Conservation (phyloP, 2,113 vertebrate species). For the Channa maculata region DNA sequence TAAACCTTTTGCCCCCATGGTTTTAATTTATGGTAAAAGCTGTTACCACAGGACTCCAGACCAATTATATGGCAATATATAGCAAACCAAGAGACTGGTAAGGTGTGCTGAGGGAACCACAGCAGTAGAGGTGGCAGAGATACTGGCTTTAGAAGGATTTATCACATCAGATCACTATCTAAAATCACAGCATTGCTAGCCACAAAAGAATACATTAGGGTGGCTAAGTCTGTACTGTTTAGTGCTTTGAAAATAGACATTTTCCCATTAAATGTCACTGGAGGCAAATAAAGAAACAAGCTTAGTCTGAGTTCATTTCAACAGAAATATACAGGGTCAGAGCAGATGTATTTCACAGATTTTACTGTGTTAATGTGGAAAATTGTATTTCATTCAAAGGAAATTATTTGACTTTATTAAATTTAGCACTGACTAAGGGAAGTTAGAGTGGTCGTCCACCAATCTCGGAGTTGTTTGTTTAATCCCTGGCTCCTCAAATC, state of each 20-base stretch:
- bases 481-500: no score
- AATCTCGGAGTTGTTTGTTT: no score
- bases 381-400: no score
- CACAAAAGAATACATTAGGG: conserved; percentile 53
- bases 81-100: conserved; percentile 54
- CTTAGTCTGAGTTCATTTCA: conserved; percentile 44
- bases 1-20: conserved; percentile 32
- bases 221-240: conserved; percentile 64
- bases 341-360: no score
- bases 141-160: conserved; percentile 56
- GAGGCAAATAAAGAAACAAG: conserved; percentile 56
- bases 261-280: conserved; percentile 3
- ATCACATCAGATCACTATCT: conserved; percentile 64
- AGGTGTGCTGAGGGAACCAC: conserved; percentile 62
- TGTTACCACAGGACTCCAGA: conserved; percentile 57
- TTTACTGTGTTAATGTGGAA: no score
- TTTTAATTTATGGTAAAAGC: conserved; percentile 50
- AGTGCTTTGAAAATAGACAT: conserved; percentile 68
- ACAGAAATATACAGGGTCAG: conserved; percentile 32
- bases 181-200: conserved; percentile 67
- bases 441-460: no score
- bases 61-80: conserved; percentile 61
- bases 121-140: conserved; percentile 65
- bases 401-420: no score
- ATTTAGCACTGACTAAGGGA: no score